These are phyloP conservation scores for Hypotaenidia okinawae DNA, from an alignment of 2,797 vertebrate genomes.

Conservation along the genomic window DNA sequence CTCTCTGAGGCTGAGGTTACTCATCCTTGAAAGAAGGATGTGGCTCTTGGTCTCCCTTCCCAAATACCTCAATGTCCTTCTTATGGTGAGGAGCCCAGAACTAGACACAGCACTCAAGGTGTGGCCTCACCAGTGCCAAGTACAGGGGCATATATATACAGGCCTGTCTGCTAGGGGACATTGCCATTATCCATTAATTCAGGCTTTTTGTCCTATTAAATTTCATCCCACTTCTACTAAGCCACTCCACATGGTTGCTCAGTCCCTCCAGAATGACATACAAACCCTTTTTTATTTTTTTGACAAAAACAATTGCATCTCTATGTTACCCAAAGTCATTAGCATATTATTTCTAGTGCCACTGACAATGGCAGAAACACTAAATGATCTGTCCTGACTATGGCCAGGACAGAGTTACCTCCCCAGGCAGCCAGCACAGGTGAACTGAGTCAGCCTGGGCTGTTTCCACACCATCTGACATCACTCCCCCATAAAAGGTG, in stretches of 20 bases:
- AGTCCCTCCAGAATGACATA: background rate
- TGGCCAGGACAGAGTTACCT: too few species aligned
- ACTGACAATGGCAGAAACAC: background rate
- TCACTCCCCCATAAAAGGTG: too few species aligned
- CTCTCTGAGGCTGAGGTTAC: background rate
- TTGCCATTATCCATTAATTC: background rate
- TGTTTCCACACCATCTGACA: too few species aligned
- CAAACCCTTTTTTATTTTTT: background rate
- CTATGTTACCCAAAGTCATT: background rate
- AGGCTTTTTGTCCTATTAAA: background rate
- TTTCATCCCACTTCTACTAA: background rate
- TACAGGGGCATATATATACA: too few species aligned
- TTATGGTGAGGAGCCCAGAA: too few species aligned
- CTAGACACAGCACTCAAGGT: too few species aligned
- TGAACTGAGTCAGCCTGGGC: too few species aligned
- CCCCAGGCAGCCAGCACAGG: too few species aligned
- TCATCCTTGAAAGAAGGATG: background rate
- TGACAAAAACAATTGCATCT: background rate
- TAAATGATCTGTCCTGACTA: background rate
- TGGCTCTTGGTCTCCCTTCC: background rate
- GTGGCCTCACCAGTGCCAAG: too few species aligned
- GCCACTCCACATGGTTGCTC: background rate
- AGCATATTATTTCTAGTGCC: background rate
- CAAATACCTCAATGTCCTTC: rapidly evolving
- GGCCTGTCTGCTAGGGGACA: background rate